These are phyloP conservation scores for Biston stratarius DNA, from an alignment of 2,888 invertebrate genomes.

Conservation along the genomic window DNA sequence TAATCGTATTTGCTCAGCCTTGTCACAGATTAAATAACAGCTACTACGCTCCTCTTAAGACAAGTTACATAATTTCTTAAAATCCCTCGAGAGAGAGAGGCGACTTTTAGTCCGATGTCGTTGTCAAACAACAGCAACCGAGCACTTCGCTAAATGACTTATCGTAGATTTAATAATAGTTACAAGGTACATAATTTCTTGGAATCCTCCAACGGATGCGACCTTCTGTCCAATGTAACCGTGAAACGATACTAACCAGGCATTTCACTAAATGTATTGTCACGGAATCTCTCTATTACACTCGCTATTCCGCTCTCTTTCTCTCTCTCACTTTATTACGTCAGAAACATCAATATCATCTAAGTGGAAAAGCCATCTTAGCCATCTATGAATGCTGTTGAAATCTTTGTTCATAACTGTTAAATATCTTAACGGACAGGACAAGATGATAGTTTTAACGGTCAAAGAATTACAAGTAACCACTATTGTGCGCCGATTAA, in stretches of 20 bases:
- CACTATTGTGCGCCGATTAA: slow-evolving; percentile 2
- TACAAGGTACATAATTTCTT: slow-evolving; percentile 25
- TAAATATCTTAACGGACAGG: too few relatives aligned
- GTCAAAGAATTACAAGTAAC: too few relatives aligned
- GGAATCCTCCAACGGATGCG: slow-evolving; percentile 44
- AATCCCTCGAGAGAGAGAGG: slow-evolving; percentile 17
- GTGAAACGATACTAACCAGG: slow-evolving; percentile 57
- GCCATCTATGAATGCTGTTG: too few relatives aligned
- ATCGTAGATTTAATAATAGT: not conserved
- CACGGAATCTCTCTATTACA: too few relatives aligned
- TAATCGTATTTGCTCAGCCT: slow-evolving; percentile 30
- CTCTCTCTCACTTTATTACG: too few relatives aligned
- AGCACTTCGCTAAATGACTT: slow-evolving; percentile 46
- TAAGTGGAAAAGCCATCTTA: too few relatives aligned
- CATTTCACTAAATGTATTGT: slow-evolving; percentile 54
- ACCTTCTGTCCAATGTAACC: slow-evolving; percentile 44
- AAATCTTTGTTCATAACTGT: too few relatives aligned
- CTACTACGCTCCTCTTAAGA: slow-evolving; percentile 6
- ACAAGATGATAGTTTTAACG: too few relatives aligned
- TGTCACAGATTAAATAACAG: slow-evolving; percentile 16
- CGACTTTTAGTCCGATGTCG: slow-evolving; percentile 38
- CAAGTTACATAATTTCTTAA: slow-evolving; percentile 16
- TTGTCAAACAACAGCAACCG: slow-evolving; percentile 56
- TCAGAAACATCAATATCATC: too few relatives aligned
- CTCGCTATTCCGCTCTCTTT: too few relatives aligned